Evolutionary conservation across 1,140 invertebrate species (phyloP), one percentile per base, ranked within the genome.

Genomic region (Andricus grossulariae): DNA sequence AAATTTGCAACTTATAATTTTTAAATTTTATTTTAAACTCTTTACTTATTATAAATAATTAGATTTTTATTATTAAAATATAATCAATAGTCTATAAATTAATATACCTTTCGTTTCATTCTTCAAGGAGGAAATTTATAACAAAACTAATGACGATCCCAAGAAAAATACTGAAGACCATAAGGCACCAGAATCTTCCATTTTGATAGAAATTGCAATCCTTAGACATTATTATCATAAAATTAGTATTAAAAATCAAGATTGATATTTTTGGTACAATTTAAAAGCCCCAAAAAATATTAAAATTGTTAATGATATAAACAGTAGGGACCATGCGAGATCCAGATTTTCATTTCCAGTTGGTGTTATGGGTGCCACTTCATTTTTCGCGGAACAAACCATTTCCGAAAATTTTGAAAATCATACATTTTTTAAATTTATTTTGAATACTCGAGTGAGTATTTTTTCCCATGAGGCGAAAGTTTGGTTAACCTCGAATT

Each of bases 301-400:
- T 19, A 45, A 11, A 49, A 75, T 71, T 12, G 19, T 50, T 8
- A 78, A 50, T 52, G 73, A 21, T 49, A 80, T 70, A 15, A 80
- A 50, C 13, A 45, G 45, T 57, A 80, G 10, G 5, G 79, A 66
- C 79, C 77, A 80, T 18, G 51, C 2, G 10, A 79, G 57, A 51
- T 81, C 77, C 49, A 60, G 39, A 8, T 39, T 39, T 16, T 6
- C 13, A 66, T 16, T n/a, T 39, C 25, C 60, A 1, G 55, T n/a
- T 39, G 3, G 1, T 1, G 8, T 11, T 45, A 39, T 39, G 1
- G 8, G 3, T 39, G 39, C 2, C 0, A 8, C 39, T 12, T 39
- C 25, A 39, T 66, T 39, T 10, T 66, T 66, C 10, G 25, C 6
- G n/a, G 13, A 66, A 18, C 71, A 72, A 25, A 72, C 4, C n/a